Evolutionary conservation across 2,113 vertebrate species (phyloP), one percentile per base, ranked within the genome.

Genomic region (Brachirus orientalis): DNA sequence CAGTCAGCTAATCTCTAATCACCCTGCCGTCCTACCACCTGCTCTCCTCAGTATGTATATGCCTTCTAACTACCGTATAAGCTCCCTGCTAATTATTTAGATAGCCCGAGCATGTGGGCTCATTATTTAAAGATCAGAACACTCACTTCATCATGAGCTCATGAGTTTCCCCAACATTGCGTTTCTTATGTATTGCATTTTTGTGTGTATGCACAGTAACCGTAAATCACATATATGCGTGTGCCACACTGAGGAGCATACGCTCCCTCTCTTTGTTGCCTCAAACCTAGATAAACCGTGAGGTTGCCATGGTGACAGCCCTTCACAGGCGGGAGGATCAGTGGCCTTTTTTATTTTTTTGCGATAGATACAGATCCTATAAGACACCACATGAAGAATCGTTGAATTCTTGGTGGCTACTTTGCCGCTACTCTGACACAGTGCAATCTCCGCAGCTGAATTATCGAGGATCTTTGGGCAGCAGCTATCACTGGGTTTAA

Each of bases 201-300:
- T 13, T 65, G 35, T 50, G 41, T 46, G 19, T 68, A 10, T 22
- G 13, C 18, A 44, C 9, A 3, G 46, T 53, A 36, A 50, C 18
- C 19, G 18, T 63, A 35, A 53, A 56, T 50, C 37, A 19, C 28
- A 54, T 60, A 63, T 52, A 16, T 20, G 54, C 55, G 8, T 38
- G 35, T 1, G 69, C 22, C 12, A 63, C 69, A 81, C 83, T 60
- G 28, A 36, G 12, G 7, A 63, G 66, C 41, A 33, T 60, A 83
- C 72, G 69, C 82, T 54, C 61, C 61, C 58, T 67, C 84, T 56
- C 79, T 82, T 69, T 53, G 64, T 63, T 57, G 70, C 78, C 83
- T 36, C 22, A 77, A 91, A 84, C 85, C 87, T 86, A 90, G 91
- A 92, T 91, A 91, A 93, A 91, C 89, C 80, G 85, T 86, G 83